Evolutionary conservation across 2,888 invertebrate genomes (phyloP), one percentile per base, ranked within the genome.

Genomic region (Calameuta pallipes): DNA sequence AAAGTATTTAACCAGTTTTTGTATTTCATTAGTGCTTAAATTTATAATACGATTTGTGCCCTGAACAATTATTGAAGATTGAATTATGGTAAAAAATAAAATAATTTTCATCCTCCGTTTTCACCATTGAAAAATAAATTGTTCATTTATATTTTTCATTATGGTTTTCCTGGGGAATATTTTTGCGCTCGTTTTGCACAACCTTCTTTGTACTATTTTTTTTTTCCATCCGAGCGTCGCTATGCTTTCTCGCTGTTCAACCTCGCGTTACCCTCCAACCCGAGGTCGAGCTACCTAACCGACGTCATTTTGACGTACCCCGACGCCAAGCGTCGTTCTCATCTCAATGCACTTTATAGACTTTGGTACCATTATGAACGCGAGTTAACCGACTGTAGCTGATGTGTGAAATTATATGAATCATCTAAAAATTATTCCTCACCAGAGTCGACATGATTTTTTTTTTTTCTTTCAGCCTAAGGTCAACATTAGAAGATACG

Each of bases 91-190:
- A 56, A 56, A 56, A 56, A 56, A 56, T 15, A 23, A 23, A 56
- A 9, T 56, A 56, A 56, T 1, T 23, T 56, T 56, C 23, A 56
- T 56, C 9, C 41, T 4, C 9, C 56, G 2, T 78, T 85, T 82
- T 85, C 84, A 82, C 83, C 78, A 80, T 82, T 82, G 81, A 81
- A 81, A 79, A 79, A 78, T 84, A 81, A 85, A 86, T 82, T 84
- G 82, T 85, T 86, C 84, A 86, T 86, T 85, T 86, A 85, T 81
- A 82, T 85, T 82, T 83, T 84, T 84, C 84, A 82, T 80, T 82
- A 56, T 23, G 56, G 15, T 23, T 6, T 56, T 23, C 15, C 56
- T 23, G 23, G 23, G 9, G 56, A 9, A 23, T 23, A 56, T 56
- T 23, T 56, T 56, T 56, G 56, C 56, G 4, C 23, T 56, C 23